Conservation (phyloP, 2,888 invertebrate genomes). For the Thecophora atra region DNA sequence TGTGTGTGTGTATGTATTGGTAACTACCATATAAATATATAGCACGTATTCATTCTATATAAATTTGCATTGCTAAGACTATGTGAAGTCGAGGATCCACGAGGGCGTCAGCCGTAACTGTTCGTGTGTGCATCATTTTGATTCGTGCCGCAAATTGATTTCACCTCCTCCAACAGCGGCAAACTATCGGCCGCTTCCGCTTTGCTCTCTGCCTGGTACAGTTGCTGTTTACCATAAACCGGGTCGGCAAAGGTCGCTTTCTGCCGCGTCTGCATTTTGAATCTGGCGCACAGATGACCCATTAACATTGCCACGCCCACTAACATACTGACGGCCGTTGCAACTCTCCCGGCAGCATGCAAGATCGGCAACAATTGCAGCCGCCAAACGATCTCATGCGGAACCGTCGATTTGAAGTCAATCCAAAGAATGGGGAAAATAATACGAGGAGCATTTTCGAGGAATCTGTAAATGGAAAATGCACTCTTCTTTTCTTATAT, state of each 20-base stretch:
- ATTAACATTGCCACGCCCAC: not conserved
- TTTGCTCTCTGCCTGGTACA: too few species aligned
- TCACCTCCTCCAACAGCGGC: not conserved
- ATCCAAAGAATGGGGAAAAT: constrained; percentile 56
- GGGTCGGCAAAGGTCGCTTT: not conserved
- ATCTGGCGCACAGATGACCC: not conserved
- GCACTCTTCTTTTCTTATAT: not conserved
- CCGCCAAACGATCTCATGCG: constrained; percentile 65
- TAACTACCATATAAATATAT: too few species aligned
- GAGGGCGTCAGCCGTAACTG: not conserved
- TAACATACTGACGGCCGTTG: not conserved
- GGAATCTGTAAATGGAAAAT: constrained; percentile 68
- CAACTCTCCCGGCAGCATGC: not conserved
- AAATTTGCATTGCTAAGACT: too few species aligned
- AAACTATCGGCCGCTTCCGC: not conserved
- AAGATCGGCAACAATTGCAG: constrained; percentile 65
- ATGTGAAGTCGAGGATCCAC: too few species aligned
- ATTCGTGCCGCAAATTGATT: not conserved
- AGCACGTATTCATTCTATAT: too few species aligned
- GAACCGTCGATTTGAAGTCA: constrained; percentile 50
- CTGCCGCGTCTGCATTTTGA: not conserved
- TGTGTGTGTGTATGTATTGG: too few species aligned
- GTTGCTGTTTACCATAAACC: not conserved
- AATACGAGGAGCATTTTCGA: constrained; percentile 67
- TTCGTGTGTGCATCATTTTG: too few species aligned